Base-by-base conservation (phyloP, 2,797 vertebrate genomes). In the Rhynchonycteris naso region DNA sequence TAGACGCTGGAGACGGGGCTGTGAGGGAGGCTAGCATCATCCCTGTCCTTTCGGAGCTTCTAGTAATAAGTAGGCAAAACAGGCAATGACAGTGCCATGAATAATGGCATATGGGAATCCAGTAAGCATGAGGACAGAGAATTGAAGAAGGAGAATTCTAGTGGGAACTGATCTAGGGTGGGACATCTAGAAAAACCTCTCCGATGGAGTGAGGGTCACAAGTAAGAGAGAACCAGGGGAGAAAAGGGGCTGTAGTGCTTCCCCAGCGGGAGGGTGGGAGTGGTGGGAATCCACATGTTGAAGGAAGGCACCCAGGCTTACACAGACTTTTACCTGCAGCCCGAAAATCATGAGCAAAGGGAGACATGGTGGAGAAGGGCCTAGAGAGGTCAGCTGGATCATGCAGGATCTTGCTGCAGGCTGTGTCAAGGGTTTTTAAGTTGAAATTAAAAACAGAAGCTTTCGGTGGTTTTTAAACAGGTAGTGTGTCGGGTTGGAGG, bases 381-480 rank as follows among this genome's bases (percentile, higher is more conserved):
- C 58, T 43, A 16, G 43, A 86, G 81, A 92, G 13, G 4, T 75
- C 16, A 82, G 19, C 82, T 38, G 38, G 18, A 50, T 68, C 63
- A 38, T 69, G 16, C 19, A 14, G 50, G 6, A 47, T 26, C 75
- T 95, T 86, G 10, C 12, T 86, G 10, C 12, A 30, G 61, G 13
- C 52, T 18, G 33, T 28, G 8, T 14, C 63, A 90, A 15, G 6
- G 2, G 2, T 82, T 95, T 94, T 82, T 54, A 89, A 22, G 28
- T 26, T 79, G 43, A 84, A 93, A 33, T 63, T 54, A 47, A 80
- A 81, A 95, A 59, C 5, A 87, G 82, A 71, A 81, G 59, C 11
- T 50, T 74, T 92, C 59, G 66, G 65, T 79, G 38, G 30, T 7
- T 88, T 93, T 95, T 85, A 82, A 81, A 52, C 22, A 86, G 52